Percentiles rank a stretch among this genome's conserved stretches.
These are phyloP conservation scores for Erethizon dorsatum DNA, from an alignment of 2,797 vertebrate species.

Conservation along the genomic window DNA sequence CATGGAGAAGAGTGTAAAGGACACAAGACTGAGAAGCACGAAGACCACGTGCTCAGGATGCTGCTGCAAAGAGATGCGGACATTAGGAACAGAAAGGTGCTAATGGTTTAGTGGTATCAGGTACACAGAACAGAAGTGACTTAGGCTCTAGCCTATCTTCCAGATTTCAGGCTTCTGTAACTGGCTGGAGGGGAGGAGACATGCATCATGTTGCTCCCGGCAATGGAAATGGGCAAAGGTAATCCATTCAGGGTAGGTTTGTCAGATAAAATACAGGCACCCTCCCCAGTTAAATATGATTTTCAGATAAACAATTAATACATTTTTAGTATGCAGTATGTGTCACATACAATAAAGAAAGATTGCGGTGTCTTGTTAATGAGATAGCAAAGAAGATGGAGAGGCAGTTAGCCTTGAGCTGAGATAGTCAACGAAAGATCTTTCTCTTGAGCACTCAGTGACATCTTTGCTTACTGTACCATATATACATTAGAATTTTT, in stretches of 20 bases:
- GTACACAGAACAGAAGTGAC: not conserved
- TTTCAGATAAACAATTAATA: not conserved
- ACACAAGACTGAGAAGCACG: not conserved
- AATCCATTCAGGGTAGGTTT: not conserved
- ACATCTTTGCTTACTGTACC: constrained; percentile 62
- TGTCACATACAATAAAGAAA: not conserved
- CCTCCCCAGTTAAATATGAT: not conserved
- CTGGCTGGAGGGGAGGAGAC: not conserved
- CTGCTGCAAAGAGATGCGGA: not conserved
- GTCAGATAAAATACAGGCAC: not conserved
- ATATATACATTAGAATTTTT: constrained; percentile 63
- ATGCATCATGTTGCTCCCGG: not conserved
- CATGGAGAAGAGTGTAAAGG: not conserved
- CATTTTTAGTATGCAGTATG: not conserved
- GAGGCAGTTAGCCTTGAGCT: not conserved
- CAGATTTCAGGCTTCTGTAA: not conserved
- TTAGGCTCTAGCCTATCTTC: not conserved
- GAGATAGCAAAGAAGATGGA: not conserved
- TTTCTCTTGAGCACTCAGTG: not conserved
- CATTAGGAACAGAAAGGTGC: not conserved
- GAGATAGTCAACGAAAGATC: constrained; percentile 31
- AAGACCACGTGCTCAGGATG: not conserved
- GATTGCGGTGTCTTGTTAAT: not conserved
- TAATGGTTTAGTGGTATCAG: not conserved
- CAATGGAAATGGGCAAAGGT: not conserved